Base-by-base conservation (phyloP, 2,113 vertebrate genomes). In the Rhea americana region DNA sequence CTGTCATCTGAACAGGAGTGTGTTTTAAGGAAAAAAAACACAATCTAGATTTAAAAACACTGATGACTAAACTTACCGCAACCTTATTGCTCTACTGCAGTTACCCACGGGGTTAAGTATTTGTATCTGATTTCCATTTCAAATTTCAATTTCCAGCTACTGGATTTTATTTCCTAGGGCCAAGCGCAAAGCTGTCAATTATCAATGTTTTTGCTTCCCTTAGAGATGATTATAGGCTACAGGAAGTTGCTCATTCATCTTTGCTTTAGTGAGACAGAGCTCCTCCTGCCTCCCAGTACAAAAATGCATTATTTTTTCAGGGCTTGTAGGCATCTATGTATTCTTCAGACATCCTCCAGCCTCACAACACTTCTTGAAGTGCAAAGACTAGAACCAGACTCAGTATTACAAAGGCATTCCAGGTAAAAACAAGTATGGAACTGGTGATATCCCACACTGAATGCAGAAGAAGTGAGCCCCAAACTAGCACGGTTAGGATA, bases 221-320 rank as follows among this genome's bases (percentile, higher is more conserved):
- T 78, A 85, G 80, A 93, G 90, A 73, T 91, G 94, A 95, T 94
- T 91, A 91, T 43, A 93, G 72, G 47, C 85, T 91, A 58, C 0
- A 95, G 83, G 80, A 93, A 81, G 82, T 81, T 86, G 76, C 76
- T 94, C 76, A 94, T 95, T 96, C 93, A 94, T 94, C 88, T 95
- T 77, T 82, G 67, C 87, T 93, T 96, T 91, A 93, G 95, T 93
- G 68, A 95, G 90, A 91, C 92, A 90, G 18, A 63, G 26, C 61
- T 95, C 88, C 82, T 63, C 37, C 50, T 90, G 72, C 71, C 72
- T 83, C 39, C 55, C 35, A 67, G 47, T 77, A 83, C 83, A 90
- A 30, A 56, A 56, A 93, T 55, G 76, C n/a, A 22, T 72, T 77
- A 80, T 90, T 94, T 91, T 95, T 95, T 71, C 75, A 80, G 90